These are phyloP conservation scores for Druon quercuslanigerum DNA, from an alignment of 1,140 invertebrate genomes.

Conservation along the genomic window DNA sequence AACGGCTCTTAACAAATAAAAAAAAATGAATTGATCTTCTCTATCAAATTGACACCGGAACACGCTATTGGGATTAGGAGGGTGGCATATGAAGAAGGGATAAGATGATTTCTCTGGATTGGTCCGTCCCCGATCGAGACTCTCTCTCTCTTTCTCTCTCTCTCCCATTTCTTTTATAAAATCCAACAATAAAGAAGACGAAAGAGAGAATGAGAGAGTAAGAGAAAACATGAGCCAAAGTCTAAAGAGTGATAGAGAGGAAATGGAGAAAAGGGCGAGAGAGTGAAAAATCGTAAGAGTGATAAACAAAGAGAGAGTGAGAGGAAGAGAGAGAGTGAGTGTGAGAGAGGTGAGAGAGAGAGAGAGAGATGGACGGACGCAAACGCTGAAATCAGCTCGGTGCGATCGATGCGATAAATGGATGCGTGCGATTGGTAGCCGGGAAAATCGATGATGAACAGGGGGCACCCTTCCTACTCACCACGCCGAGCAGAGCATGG, in stretches of 20 bases:
- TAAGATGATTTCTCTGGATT: too few relatives aligned
- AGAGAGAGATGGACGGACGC: slow-evolving; percentile 59
- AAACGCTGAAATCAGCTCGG: slow-evolving; percentile 72
- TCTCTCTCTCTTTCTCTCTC: too few relatives aligned
- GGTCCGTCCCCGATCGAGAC: too few relatives aligned
- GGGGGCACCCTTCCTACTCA: slow-evolving; percentile 66
- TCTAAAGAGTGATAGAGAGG: not conserved
- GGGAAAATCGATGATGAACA: slow-evolving; percentile 74
- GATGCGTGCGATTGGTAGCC: slow-evolving; percentile 76
- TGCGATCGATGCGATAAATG: slow-evolving; percentile 76
- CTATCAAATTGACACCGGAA: too few relatives aligned
- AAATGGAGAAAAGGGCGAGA: slow-evolving; percentile 16
- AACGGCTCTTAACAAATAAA: too few relatives aligned
- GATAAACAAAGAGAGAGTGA: slow-evolving; percentile 7
- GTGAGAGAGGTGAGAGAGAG: slow-evolving; percentile 44
- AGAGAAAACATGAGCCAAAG: too few relatives aligned
- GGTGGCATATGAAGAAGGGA: too few relatives aligned
- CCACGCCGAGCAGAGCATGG: slow-evolving; percentile 62
- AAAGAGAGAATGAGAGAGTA: too few relatives aligned
- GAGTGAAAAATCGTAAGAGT: not conserved
- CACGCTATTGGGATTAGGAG: too few relatives aligned
- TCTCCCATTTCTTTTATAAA: too few relatives aligned
- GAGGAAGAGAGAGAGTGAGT: slow-evolving; percentile 31
- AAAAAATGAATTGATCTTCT: too few relatives aligned
- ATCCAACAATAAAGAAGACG: too few relatives aligned